Evolutionary conservation across 2,888 invertebrate genomes (phyloP), one percentile per base, ranked within the genome.

Genomic region (Melinopterus prodromus): DNA sequence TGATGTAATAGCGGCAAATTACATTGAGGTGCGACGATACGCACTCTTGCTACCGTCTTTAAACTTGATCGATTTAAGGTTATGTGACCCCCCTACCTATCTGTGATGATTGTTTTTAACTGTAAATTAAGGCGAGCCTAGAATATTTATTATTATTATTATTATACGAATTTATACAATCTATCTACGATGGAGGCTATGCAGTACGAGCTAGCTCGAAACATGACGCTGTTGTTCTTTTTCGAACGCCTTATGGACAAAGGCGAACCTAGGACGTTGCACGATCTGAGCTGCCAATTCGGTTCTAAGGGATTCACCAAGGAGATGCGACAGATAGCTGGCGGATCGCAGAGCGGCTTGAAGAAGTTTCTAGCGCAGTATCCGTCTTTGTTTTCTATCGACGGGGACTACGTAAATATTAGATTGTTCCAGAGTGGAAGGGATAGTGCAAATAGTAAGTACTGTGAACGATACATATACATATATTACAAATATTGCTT

Each of bases 231-330:
- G 88, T 93, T 99, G 88, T 99, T 99, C 92, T 99, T 99, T 91
- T 95, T 99, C 89, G 99, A 99, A 91, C 95, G 98, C 87, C 93
- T 99, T 85, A 94, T 99, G 93, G 98, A 99, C 90, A 98, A 98
- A 91, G 96, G 97, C 86, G 97, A 97, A 89, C 97, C 98, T 83
- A 93, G 99, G 89, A 98, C 98, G 84, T 93, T 99, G 87, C 98
- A 98, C 90, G 99, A 99, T 91, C 93, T 99, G 86, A 98, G 98
- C 89, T 99, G 99, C 90, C 98, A 99, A 91, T 99, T 99, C 91
- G 99, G 99, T 87, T 98, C 99, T 85, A 98, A 98, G 90, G 99
- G 98, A 85, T 99, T 99, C 90, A 98, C 99, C 35, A 97, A 98
- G 91, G 99, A 99, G 91, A 99, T 99, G 99, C 92, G 98, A 86